Percentiles rank a stretch among this genome's conserved stretches.
phyloP scores from a whole-genome alignment of 2,113 vertebrate genomes.

The Panthera tigris region DNA sequence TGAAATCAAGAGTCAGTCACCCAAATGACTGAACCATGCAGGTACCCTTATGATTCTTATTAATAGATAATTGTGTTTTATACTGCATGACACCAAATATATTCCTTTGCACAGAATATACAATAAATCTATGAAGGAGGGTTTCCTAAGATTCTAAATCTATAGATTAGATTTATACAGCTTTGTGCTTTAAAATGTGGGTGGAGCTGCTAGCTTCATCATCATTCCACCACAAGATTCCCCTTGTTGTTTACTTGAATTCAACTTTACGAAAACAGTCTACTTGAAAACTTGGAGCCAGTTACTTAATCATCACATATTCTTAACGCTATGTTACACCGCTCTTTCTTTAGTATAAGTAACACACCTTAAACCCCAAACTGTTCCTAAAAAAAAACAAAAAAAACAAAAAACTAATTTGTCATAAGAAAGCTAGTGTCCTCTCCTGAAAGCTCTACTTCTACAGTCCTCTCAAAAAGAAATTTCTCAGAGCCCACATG shows the following conservation, averaged over 20 bases:
- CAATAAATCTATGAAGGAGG: not conserved
- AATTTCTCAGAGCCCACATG: not conserved
- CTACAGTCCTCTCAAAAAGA: not conserved
- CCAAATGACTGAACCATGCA: no score
- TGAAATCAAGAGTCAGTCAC: no score
- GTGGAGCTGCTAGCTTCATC: not conserved
- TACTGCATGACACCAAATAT: not conserved
- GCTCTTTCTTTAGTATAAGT: not conserved
- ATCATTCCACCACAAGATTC: not conserved
- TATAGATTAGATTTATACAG: not conserved
- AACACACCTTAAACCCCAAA: not conserved
- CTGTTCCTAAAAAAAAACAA: not conserved
- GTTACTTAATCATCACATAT: not conserved
- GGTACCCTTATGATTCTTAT: not conserved
- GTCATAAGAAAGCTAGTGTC: not conserved
- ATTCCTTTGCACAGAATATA: not conserved
- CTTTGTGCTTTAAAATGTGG: not conserved
- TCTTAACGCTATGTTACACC: not conserved
- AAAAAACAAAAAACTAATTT: not conserved
- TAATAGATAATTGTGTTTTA: not conserved
- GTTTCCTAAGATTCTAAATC: not conserved
- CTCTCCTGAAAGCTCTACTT: not conserved
- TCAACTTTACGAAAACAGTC: not conserved
- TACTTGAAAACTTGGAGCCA: not conserved
- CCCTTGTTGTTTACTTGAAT: not conserved